Evolutionary conservation across 2,797 vertebrate genomes (phyloP), one percentile per base, ranked within the genome.

Genomic region (Gallinago stenura): DNA sequence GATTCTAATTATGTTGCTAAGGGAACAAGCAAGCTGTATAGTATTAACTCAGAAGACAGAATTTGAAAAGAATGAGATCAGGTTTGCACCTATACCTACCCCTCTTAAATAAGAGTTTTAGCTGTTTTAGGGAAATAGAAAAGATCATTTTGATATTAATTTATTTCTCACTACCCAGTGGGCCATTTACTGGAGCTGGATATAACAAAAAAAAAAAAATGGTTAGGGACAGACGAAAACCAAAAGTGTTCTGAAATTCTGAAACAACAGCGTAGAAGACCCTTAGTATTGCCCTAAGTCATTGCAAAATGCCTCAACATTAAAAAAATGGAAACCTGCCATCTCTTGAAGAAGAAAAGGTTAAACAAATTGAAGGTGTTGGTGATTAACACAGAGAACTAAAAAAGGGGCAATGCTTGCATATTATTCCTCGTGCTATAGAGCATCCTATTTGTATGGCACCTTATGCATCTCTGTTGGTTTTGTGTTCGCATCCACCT

Each of bases 1-100:
- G 9, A 14, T 86, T 94, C 77, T 72, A 90, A 76, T 86, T 90
- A 77, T 58, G 50, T 78, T 94, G 58, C 54, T 95, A 90, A 83
- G 71, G 62, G 26, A 94, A 79, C 72, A 88, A 91, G 65, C 66
- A 91, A 71, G 50, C 7, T 43, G 24, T 43, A 51, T 24, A 11
- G 41, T 64, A 87, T 78, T 91, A 81, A 57, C 15, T 79, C 35
- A 84, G 17, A 84, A 39, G 43, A 46, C 25, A 65, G 41, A 72
- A 25, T 48, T 65, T 82, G 58, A 60, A 92, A 79, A 89, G 31
- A 88, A 50, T 35, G 37, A 81, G 30, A 61, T 61, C 18, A 81
- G 6, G 12, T 35, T 93, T 78, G 20, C 45, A 88, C 19, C 31
- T 82, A 26, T 71, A 70, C 62, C 69, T 72, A 83, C 24, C 8